Evolutionary conservation across 2,113 vertebrate genomes (phyloP).

Genomic region (Corythornis cristatus): DNA sequence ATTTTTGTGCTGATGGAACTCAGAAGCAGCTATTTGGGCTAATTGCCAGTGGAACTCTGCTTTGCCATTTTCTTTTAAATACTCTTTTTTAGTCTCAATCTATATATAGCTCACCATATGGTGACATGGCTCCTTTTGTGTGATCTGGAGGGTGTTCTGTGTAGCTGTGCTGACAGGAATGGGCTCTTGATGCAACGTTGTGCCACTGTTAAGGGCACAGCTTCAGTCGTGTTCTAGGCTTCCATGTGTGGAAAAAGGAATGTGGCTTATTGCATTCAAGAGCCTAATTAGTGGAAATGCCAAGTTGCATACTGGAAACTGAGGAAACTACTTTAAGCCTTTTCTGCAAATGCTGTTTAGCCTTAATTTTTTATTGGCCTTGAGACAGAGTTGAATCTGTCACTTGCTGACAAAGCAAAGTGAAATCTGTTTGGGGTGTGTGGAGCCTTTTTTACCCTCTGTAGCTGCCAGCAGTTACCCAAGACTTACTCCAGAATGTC

Average conservation of each 20-base stretch:
- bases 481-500: background rate
- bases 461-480: background rate
- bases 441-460: background rate
- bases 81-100: background rate
- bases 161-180: background rate
- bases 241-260: fast-evolving
- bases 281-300: background rate
- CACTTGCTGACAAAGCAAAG: background rate
- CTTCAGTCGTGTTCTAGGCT: background rate
- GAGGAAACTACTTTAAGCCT: background rate
- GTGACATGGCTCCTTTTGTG: fast-evolving
- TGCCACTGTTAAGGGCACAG: background rate
- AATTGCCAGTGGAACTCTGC: background rate
- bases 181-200: background rate
- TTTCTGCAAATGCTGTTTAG: background rate
- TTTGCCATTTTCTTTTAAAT: background rate
- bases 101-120: background rate
- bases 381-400: background rate
- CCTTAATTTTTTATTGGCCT: background rate
- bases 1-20: background rate
- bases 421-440: background rate
- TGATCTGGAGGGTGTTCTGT: background rate
- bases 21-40: background rate
- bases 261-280: fast-evolving
- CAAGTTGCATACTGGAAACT: background rate